Conservation (phyloP, 2,888 invertebrate genomes). For the Harpalus rubripes region DNA sequence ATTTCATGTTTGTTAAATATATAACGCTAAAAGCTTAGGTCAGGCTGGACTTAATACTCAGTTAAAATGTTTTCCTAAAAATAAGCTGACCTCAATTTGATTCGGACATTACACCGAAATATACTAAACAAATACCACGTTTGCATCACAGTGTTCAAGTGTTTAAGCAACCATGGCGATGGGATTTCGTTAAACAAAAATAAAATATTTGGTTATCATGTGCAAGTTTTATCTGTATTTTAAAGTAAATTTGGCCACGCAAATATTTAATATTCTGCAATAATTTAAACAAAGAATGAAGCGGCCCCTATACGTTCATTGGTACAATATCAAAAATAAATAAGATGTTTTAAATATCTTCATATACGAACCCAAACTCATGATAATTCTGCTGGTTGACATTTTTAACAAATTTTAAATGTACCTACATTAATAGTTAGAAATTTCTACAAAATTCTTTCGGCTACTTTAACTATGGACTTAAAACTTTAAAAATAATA, state of each 20-base stretch:
- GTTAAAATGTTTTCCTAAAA: slow-evolving; percentile 39
- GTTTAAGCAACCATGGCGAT: slow-evolving; percentile 8
- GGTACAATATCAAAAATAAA: too few relatives aligned
- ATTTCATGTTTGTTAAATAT: slow-evolving; percentile 50
- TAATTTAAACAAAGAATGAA: too few relatives aligned
- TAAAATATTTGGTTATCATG: slow-evolving; percentile 33
- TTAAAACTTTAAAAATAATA: too few relatives aligned
- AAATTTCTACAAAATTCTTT: too few relatives aligned
- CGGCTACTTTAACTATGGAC: too few relatives aligned
- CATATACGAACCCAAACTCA: too few relatives aligned
- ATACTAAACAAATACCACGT: slow-evolving; percentile 24
- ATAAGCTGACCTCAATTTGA: slow-evolving; percentile 34
- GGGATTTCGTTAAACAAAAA: slow-evolving; percentile 15
- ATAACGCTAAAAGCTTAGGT: slow-evolving; percentile 45
- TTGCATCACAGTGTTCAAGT: slow-evolving; percentile 21
- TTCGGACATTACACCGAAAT: not conserved
- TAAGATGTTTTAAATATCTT: too few relatives aligned
- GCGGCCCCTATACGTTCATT: too few relatives aligned
- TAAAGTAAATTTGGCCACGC: not conserved
- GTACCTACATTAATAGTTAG: too few relatives aligned
- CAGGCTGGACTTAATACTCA: not conserved
- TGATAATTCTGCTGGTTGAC: too few relatives aligned
- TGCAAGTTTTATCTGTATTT: slow-evolving; percentile 37
- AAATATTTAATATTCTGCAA: too few relatives aligned
- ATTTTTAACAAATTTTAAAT: too few relatives aligned